Base-by-base conservation (phyloP, 2,797 vertebrate genomes). In the Poecilia velifera region DNA sequence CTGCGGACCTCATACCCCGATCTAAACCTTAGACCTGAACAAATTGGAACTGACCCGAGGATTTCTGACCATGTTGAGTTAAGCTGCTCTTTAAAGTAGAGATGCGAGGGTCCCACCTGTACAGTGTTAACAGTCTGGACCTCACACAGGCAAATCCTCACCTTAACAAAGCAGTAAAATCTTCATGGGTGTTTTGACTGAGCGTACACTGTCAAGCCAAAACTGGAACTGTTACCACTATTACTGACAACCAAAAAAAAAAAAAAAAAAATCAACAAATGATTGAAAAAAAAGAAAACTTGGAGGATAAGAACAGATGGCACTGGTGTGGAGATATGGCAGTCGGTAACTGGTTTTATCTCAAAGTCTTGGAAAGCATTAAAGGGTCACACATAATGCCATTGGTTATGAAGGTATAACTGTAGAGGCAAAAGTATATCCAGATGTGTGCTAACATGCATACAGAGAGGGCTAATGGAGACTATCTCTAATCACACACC, bases 361-460 rank as follows among this genome's bases (percentile, higher is more conserved):
- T 86, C 53, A 64, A 84, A 82, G 76, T 57, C 77, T 84, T 34
- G 79, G 79, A 84, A 82, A 77, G 55, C 81, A 91, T 87, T 89
- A 84, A 83, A 89, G 86, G 91, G 88, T 92, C 90, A 88, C 83
- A 86, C 85, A 83, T 46, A 72, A 74, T 64, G 68, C 77, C 80
- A 88, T 81, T 76, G 73, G 82, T 86, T 74, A 76, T 81, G 87
- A 83, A 87, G 82, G 88, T 88, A 84, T 84, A 87, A 84, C 75
- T 83, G 76, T 82, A 79, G 76, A 78, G 78, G 80, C 43, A 64
- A 76, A 92, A 94, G 80, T 86, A 88, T 80, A 93, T 92, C 92
- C 93, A 94, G 91, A 94, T 95, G 93, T 93, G 84, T 72, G 75
- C 68, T 86, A 78, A 81, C 89, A 81, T 90, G 90, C 90, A 85